These are phyloP conservation scores for Aleiodes testaceus DNA, from an alignment of 2,888 invertebrate species.

Conservation along the genomic window DNA sequence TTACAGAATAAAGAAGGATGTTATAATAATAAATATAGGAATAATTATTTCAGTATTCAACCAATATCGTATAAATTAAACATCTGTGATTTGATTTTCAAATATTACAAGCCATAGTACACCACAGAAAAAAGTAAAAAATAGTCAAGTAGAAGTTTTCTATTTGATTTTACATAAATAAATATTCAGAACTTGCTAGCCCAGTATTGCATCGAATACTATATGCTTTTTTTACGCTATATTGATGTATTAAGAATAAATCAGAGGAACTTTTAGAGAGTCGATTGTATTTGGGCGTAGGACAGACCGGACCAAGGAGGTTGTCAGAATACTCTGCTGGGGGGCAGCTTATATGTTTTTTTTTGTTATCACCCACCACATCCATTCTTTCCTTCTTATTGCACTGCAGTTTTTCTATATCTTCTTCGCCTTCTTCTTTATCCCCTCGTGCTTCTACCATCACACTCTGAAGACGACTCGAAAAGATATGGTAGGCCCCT, in stretches of 20 bases:
- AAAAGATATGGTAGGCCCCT: neutral
- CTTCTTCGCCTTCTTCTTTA: constrained; percentile 2
- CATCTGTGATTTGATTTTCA: neutral
- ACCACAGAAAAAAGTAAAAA: too few species aligned
- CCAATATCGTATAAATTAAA: neutral
- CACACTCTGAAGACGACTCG: neutral
- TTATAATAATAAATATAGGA: too few species aligned
- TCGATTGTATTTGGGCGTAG: constrained; percentile 57
- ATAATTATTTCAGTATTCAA: too few species aligned
- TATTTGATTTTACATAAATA: too few species aligned
- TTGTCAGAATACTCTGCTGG: constrained; percentile 69
- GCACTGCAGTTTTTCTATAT: neutral
- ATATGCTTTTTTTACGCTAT: too few species aligned
- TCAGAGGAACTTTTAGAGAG: constrained; percentile 62
- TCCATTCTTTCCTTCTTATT: constrained; percentile 36
- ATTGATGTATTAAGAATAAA: too few species aligned
- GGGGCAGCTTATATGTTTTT: constrained; percentile 69
- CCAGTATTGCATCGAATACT: too few species aligned
- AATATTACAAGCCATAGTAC: neutral
- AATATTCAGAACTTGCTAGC: too few species aligned
- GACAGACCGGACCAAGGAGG: constrained; percentile 64
- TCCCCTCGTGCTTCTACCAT: neutral
- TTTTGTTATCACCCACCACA: constrained; percentile 53
- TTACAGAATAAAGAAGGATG: too few species aligned
- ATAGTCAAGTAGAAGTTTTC: too few species aligned